Conservation (phyloP, 2,888 invertebrate species). For the Ectobius pallidus region DNA sequence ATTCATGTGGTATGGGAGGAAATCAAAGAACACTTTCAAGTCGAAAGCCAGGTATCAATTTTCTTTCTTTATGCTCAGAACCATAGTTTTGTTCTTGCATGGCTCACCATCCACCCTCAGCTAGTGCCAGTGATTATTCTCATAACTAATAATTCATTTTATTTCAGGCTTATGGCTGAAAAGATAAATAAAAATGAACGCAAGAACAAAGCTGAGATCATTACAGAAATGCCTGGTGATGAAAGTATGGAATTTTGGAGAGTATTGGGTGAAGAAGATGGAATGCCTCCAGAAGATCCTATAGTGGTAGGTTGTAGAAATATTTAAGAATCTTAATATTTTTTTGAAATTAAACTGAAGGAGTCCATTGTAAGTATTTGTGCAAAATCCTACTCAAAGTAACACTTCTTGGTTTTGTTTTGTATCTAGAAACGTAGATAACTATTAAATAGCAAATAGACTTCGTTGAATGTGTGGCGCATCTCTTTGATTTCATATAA, state of each 20-base stretch:
- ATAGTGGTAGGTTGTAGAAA: slow-evolving; percentile 53
- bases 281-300: slow-evolving; percentile 58
- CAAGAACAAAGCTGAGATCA: slow-evolving; percentile 91
- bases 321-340: neutral
- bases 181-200: slow-evolving; percentile 98
- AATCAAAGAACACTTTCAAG: slow-evolving; percentile 85
- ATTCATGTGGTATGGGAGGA: slow-evolving; percentile 90
- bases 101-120: too few species aligned
- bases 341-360: too few species aligned
- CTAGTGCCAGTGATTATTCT: too few species aligned
- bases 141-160: too few species aligned
- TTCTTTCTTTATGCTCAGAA: neutral
- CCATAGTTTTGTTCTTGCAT: neutral
- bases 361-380: too few species aligned
- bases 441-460: too few species aligned
- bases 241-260: slow-evolving; percentile 89
- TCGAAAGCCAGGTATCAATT: slow-evolving; percentile 69
- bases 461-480: too few species aligned
- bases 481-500: too few species aligned
- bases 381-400: too few species aligned
- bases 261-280: slow-evolving; percentile 65
- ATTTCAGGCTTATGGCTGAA: slow-evolving; percentile 83
- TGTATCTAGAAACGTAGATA: too few species aligned
- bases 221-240: slow-evolving; percentile 79
- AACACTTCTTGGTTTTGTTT: too few species aligned